These are phyloP conservation scores for Macrobrachium nipponense DNA, from an alignment of 1,140 invertebrate genomes.

Conservation along the genomic window DNA sequence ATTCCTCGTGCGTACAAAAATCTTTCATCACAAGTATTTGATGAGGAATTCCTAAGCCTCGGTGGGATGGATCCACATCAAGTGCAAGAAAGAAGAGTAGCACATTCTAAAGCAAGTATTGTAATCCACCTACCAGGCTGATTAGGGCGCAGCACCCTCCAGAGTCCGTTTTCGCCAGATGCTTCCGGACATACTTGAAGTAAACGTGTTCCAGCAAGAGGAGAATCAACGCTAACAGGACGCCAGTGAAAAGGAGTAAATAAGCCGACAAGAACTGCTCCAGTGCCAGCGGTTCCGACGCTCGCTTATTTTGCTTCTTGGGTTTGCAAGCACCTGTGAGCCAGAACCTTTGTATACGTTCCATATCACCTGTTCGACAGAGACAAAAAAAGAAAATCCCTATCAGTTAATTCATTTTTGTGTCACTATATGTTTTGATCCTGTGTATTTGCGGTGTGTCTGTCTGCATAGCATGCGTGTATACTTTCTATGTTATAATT, in stretches of 20 bases:
- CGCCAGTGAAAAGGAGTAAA: constrained; percentile 92
- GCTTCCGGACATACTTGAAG: constrained; percentile 83
- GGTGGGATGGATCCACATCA: too few species aligned
- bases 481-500: too few species aligned
- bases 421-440: too few species aligned
- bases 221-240: constrained; percentile 86
- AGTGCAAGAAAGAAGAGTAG: too few species aligned
- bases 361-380: constrained; percentile 81
- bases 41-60: too few species aligned
- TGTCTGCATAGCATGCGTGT: too few species aligned
- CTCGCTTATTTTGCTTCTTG: constrained; percentile 75
- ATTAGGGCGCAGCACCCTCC: constrained; percentile 92
- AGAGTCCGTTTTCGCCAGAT: constrained; percentile 88
- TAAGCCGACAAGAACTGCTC: constrained; percentile 99
- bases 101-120: neutral
- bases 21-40: too few species aligned
- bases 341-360: constrained; percentile 94
- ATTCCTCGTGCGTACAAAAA: too few species aligned
- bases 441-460: too few species aligned
- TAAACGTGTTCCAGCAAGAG: constrained; percentile 93
- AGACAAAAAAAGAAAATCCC: too few species aligned
- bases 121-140: constrained; percentile 72
- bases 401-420: too few species aligned
- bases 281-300: constrained; percentile 87
- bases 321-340: constrained; percentile 97